Evolutionary conservation across 2,113 vertebrate species (phyloP).

Genomic region (Sardina pilchardus): DNA sequence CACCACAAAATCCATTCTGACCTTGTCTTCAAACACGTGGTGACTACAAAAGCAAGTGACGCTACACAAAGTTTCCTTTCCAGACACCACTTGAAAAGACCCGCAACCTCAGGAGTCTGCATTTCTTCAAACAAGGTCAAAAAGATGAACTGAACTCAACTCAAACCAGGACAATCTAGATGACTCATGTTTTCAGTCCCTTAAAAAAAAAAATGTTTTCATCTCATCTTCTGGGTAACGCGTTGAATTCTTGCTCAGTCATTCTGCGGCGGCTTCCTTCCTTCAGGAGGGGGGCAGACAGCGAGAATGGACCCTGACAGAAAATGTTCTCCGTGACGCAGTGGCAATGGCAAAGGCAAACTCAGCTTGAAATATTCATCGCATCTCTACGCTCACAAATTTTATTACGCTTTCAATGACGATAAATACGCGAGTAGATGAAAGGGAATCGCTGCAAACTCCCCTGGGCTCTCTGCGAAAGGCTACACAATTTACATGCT

Average conservation of each 20-base stretch:
- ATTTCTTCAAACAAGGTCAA: background rate
- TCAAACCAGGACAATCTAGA: background rate
- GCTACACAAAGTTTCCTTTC: background rate
- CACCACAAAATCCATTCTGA: background rate
- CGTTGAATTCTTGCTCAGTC: background rate
- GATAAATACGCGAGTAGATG: conserved; percentile 65
- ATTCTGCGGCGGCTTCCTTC: background rate
- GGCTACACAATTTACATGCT: conserved; percentile 63
- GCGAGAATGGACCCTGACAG: background rate
- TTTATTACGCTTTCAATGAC: conserved; percentile 57
- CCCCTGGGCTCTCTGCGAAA: conserved; percentile 45
- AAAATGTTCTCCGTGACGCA: conserved; percentile 33
- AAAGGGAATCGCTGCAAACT: conserved; percentile 59
- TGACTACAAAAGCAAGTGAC: background rate
- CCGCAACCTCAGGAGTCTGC: background rate
- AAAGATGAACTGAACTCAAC: background rate
- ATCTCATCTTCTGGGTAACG: background rate
- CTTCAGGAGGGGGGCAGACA: conserved; percentile 37
- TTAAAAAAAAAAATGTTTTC: background rate
- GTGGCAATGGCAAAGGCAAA: conserved; percentile 47
- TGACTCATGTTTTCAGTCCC: background rate
- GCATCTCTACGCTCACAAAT: conserved; percentile 38
- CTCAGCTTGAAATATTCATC: conserved; percentile 62
- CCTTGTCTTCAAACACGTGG: background rate
- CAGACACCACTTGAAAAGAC: background rate